Conservation (phyloP, 2,113 vertebrate genomes). For the Herpetotheres cachinnans region DNA sequence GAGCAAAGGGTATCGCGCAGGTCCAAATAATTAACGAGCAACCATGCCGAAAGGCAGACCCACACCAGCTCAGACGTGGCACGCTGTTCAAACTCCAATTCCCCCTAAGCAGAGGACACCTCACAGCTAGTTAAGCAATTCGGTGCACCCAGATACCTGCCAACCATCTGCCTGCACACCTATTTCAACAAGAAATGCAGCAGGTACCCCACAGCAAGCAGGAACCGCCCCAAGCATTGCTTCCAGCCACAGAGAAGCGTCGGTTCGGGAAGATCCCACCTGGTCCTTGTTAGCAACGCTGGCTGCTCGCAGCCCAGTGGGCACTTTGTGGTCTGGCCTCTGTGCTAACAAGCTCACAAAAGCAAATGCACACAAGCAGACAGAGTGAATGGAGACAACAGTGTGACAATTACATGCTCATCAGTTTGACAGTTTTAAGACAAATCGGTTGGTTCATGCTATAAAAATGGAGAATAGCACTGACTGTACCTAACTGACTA, state of each 20-base stretch:
- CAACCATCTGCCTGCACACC: neutral
- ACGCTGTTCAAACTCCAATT: accelerated
- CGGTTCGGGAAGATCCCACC: neutral
- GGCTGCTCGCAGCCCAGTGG: neutral
- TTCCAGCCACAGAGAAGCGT: neutral
- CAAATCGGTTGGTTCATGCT: constrained; percentile 6
- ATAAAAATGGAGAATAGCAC: neutral
- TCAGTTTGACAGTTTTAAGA: constrained; percentile 2
- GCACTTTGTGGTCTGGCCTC: neutral
- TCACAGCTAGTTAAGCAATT: neutral
- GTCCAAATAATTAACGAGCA: neutral
- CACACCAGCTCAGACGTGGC: neutral
- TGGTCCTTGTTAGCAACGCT: accelerated
- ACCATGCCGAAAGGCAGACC: neutral
- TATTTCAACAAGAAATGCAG: neutral
- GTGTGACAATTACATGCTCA: constrained; percentile 34
- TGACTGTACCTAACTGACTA: neutral
- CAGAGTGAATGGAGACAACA: constrained; percentile 9
- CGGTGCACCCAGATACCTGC: accelerated
- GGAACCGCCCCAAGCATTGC: neutral
- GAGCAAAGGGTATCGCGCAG: neutral
- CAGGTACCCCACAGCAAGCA: neutral
- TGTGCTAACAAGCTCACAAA: neutral
- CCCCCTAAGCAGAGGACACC: neutral
- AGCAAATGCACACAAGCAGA: neutral